Base-by-base conservation (phyloP, 1,140 invertebrate species). In the Physella acuta region DNA sequence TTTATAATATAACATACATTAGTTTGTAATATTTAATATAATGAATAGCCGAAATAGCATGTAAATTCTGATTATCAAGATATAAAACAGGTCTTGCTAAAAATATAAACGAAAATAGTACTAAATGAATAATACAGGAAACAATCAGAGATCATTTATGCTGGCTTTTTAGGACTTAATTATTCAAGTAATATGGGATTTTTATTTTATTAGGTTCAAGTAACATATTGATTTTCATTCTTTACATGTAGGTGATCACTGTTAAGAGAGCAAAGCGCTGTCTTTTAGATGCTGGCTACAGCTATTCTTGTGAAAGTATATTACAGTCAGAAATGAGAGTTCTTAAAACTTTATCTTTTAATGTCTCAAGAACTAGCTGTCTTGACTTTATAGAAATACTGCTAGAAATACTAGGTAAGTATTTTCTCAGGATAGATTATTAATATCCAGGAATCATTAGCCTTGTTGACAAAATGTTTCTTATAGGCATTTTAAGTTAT, bases 301-400 rank as follows among this genome's bases (percentile, higher is more conserved):
- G 71, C 8, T 83, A 82, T 69, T 73, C 71, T 24, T 59, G 62
- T 34, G 75, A 79, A n/a, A 79, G 80, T 67, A 79, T 84, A 31
- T 60, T 83, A 16, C 79, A 81, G 52, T 84, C 83, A n/a, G 83
- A 84, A 62, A 51, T 84, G 26, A 73, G 83, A 53, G 71, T 84
- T 24, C 71, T 84, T 28, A 83, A 82, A 67, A 83, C 82, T 5
- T 69, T 84, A 11, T 58, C 78, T 33, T 83, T 75, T 65, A 70
- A 78, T 20, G 70, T 83, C 3, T 72, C 75, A 31, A 37, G 74
- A 2, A 56, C 71, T 1, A 77, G 78, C 20, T 75, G 79, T 14
- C 31, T 81, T 16, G 61, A 77, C 16, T 83, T 76, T 73, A 60
- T 84, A 17, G 82, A 83, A 71, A 79, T 75, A 30, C 52, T 82